Percentiles rank a stretch among this genome's conserved stretches.
Evolutionary conservation across 2,888 invertebrate species (phyloP).

Genomic region (Eumerus sabulonum): DNA sequence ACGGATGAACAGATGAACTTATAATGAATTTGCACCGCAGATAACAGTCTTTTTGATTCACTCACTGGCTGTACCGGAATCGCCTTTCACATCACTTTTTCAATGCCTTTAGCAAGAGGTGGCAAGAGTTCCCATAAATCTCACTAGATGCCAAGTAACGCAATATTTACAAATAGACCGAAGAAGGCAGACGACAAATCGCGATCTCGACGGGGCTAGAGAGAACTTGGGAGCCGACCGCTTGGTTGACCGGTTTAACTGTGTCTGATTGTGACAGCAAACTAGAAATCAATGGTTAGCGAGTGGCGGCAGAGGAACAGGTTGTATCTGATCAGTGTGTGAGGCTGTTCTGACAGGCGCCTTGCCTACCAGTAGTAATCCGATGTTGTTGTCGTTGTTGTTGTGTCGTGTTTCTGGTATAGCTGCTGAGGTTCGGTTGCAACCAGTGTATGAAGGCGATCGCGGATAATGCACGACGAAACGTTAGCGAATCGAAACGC

Average conservation of each 20-base stretch:
- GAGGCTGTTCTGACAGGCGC: constrained; percentile 21
- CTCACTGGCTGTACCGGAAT: not conserved
- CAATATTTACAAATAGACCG: not conserved
- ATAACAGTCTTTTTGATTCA: not conserved
- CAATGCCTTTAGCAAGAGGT: no score
- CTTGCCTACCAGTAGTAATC: constrained; percentile 29
- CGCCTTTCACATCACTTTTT: constrained; percentile 14
- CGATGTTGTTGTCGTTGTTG: constrained; percentile 20
- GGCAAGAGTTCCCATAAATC: constrained; percentile 7
- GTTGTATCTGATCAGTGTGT: constrained; percentile 24
- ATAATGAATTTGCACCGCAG: not conserved
- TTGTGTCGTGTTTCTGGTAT: constrained; percentile 18
- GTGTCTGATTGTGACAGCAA: constrained; percentile 39
- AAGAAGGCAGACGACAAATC: not conserved
- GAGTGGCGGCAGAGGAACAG: constrained; percentile 33
- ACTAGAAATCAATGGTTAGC: constrained; percentile 36
- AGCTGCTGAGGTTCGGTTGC: constrained; percentile 58
- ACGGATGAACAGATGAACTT: no score
- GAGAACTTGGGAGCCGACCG: constrained; percentile 21
- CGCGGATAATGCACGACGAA: constrained; percentile 29
- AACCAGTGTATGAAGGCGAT: constrained; percentile 32
- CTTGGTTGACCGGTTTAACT: constrained; percentile 47
- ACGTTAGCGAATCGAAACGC: constrained; percentile 48
- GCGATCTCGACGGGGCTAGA: constrained; percentile 3
- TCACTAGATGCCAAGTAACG: not conserved